Evolutionary conservation across 2,113 vertebrate species (phyloP).

Genomic region (Chrysochloris asiatica): DNA sequence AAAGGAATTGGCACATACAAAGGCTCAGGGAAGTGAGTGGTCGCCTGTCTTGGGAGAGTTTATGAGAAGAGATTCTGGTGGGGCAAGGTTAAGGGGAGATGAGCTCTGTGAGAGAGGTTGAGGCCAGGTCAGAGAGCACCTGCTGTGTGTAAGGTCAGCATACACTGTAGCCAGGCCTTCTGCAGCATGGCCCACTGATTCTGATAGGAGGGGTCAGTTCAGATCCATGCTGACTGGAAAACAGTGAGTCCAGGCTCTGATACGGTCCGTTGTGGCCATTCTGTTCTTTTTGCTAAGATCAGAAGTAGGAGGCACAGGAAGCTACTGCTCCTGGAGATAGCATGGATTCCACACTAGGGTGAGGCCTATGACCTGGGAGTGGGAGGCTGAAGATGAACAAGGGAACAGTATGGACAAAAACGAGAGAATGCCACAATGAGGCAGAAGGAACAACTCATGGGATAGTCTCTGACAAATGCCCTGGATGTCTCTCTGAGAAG

Average conservation of each 20-base stretch:
- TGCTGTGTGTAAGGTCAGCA: too few species aligned
- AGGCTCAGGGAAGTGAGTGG: neutral
- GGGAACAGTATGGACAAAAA: neutral
- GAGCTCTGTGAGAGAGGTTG: neutral
- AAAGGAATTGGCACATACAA: too few species aligned
- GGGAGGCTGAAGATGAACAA: neutral
- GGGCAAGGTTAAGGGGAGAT: neutral
- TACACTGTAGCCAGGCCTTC: neutral
- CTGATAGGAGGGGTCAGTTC: neutral
- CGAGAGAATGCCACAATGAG: neutral
- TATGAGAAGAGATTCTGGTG: neutral
- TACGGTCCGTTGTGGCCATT: neutral
- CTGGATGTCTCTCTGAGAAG: neutral
- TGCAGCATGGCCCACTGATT: neutral
- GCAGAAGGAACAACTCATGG: neutral
- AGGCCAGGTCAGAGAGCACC: neutral
- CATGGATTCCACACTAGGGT: accelerated
- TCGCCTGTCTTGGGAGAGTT: too few species aligned
- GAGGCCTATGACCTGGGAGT: too few species aligned
- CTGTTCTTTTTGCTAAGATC: neutral
- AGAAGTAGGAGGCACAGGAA: neutral
- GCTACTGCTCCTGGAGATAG: neutral
- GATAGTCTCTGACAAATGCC: neutral
- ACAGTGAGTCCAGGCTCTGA: neutral
- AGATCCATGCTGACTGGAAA: neutral